Percentiles rank a stretch among this genome's conserved stretches.
phyloP scores from a whole-genome alignment of 1,140 invertebrate species.

The Plectrocnemia conspersa region DNA sequence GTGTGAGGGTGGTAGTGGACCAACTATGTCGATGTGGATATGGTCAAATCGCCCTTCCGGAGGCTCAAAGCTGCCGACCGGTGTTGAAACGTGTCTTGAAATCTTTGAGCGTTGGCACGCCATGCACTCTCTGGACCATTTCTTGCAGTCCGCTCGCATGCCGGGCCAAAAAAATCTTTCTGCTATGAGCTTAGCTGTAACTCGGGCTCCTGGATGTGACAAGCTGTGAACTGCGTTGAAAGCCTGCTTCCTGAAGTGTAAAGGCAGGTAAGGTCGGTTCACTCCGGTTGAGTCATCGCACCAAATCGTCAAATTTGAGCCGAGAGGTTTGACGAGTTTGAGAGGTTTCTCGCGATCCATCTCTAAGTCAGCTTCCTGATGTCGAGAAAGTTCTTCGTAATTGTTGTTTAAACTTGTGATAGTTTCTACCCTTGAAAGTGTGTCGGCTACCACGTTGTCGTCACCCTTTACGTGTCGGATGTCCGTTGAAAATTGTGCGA shows the following conservation, averaged over 20 bases:
- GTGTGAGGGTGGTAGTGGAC: slow-evolving; percentile 40
- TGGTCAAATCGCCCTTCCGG: slow-evolving; percentile 35
- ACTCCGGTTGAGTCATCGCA: slow-evolving; percentile 5
- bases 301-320: not conserved
- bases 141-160: slow-evolving; percentile 20
- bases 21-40: slow-evolving; percentile 40
- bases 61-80: slow-evolving; percentile 31
- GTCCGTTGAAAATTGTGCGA: not conserved
- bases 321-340: too few relatives aligned
- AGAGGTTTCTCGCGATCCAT: too few relatives aligned
- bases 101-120: slow-evolving; percentile 36
- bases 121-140: slow-evolving; percentile 33
- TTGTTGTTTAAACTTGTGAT: too few relatives aligned
- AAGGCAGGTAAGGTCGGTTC: slow-evolving; percentile 15
- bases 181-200: slow-evolving; percentile 29
- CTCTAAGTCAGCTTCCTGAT: too few relatives aligned
- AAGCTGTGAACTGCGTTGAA: slow-evolving; percentile 21
- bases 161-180: slow-evolving; percentile 37
- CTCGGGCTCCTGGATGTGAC: slow-evolving; percentile 30
- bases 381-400: too few relatives aligned
- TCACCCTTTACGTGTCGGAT: not conserved
- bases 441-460: slow-evolving; percentile 14
- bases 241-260: slow-evolving; percentile 16
- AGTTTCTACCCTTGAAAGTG: too few relatives aligned
- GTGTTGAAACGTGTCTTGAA: slow-evolving; percentile 27